A percentile compares a stretch with the other conserved stretches of the same genome.
Evolutionary conservation across 2,113 vertebrate genomes (phyloP).

Genomic region (Salvelinus sp.): DNA sequence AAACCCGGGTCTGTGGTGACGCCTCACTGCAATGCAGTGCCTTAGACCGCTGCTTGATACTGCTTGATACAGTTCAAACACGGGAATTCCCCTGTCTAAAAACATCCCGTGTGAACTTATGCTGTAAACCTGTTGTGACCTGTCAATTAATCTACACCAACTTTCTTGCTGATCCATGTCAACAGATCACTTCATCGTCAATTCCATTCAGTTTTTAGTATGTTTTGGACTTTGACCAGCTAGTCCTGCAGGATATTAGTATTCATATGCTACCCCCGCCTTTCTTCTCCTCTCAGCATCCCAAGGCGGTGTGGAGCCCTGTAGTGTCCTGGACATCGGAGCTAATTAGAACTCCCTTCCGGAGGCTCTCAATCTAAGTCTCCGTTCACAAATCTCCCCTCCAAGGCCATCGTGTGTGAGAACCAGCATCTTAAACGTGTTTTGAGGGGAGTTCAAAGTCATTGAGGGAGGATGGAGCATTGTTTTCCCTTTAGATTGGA

Average conservation of each 20-base stretch:
- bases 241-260: neutral
- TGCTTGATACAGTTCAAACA: slow-evolving; percentile 23
- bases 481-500: slow-evolving; percentile 56
- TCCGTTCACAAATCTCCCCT: slow-evolving; percentile 44
- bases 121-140: no score
- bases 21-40: no score
- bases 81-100: neutral
- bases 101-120: neutral
- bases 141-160: neutral
- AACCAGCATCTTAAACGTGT: slow-evolving; percentile 64
- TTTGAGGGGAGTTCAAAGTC: slow-evolving; percentile 69
- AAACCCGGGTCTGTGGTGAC: no score
- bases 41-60: no score
- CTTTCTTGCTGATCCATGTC: neutral
- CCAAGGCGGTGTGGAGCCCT: slow-evolving; percentile 22
- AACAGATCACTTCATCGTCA: neutral
- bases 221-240: neutral
- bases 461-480: slow-evolving; percentile 64
- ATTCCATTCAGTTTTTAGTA: neutral
- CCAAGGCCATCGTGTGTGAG: slow-evolving; percentile 69
- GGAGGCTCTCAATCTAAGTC: slow-evolving; percentile 47
- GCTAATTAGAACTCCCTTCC: slow-evolving; percentile 70
- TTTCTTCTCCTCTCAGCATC: slow-evolving; percentile 21
- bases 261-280: slow-evolving; percentile 21
- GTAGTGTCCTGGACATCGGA: slow-evolving; percentile 55